Conservation (phyloP, 2,113 vertebrate genomes). For the Mugil cephalus region DNA sequence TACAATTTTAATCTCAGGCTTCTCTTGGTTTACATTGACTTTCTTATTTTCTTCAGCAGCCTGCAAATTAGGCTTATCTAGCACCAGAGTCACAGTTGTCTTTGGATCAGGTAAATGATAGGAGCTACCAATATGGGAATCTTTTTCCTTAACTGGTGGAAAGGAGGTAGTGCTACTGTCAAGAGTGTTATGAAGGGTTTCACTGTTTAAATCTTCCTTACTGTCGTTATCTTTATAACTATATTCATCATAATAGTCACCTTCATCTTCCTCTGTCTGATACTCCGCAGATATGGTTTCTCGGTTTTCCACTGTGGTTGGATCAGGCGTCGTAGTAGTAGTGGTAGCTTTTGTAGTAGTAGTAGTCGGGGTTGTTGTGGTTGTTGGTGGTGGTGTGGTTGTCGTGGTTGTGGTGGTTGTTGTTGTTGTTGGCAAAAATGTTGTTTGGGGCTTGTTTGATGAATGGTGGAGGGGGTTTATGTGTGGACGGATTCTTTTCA, state of each 20-base stretch:
- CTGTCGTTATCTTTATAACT: slow-evolving; percentile 37
- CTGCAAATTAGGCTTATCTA: slow-evolving; percentile 17
- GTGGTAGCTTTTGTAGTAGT: slow-evolving; percentile 35
- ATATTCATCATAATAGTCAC: slow-evolving; percentile 57
- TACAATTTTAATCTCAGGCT: neutral
- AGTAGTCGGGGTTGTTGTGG: slow-evolving; percentile 14
- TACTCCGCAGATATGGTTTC: slow-evolving; percentile 47
- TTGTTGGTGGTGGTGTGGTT: slow-evolving; percentile 29
- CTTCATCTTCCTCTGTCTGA: slow-evolving; percentile 48
- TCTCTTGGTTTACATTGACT: neutral
- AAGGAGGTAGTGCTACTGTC: slow-evolving; percentile 11
- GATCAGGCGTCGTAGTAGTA: slow-evolving; percentile 28
- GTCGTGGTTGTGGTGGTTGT: slow-evolving; percentile 44
- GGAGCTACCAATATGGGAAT: neutral
- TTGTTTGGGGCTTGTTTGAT: slow-evolving; percentile 53
- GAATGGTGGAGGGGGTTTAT: slow-evolving; percentile 40
- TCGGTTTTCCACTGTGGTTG: slow-evolving; percentile 42
- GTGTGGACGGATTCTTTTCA: slow-evolving; percentile 64
- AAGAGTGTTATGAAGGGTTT: slow-evolving; percentile 28
- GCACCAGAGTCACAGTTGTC: slow-evolving; percentile 18
- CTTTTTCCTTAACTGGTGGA: slow-evolving; percentile 28
- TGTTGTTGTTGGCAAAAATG: slow-evolving; percentile 29
- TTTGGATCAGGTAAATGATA: slow-evolving; percentile 36
- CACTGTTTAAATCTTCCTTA: slow-evolving; percentile 35
- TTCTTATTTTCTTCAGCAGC: slow-evolving; percentile 23